Base-by-base conservation (phyloP, 2,888 invertebrate species). In the Papilio protenor region DNA sequence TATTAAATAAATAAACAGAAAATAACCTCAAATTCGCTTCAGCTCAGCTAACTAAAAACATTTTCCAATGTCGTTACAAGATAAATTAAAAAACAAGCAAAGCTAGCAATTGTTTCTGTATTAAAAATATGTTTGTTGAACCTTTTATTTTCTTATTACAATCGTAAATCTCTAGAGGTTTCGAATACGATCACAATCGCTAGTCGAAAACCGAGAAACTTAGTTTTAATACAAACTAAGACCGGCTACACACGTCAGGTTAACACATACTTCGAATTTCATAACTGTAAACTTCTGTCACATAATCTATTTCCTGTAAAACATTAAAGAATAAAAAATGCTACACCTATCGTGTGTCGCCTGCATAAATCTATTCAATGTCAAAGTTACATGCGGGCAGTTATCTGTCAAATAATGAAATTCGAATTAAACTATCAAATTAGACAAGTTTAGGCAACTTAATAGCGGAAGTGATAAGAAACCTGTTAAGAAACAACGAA, bases 391-490 rank as follows among this genome's bases (percentile, higher is more conserved):
- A 59, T 70, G 16, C 57, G 69, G 75, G 70, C n/a, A 57, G 27
- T 40, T 40, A 23, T 70, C 59, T 70, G 23, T 23, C 47, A 45
- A 23, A 18, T 10, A 16, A 66, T 6, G 8, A 16, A 33, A 55
- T 14, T 70, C 27, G 14, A 76, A 27, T 69, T 70, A 59, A 75
- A 14, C 23, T 45, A 40, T 5, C 33, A 75, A 66, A 64, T 64
- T 74, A 75, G 47, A 40, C 49, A 33, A 66, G 33, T 64, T 23
- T 6, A 49, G n/a, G 64, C 45, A 40, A 55, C 40, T 21, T 55
- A 45, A 66, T 33, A 40, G 55, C 52, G 45, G 21, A 52, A 75
- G 11, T 69, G 75, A 75, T 75, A 75, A 74, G 55, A 69, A 69
- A 75, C 75, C 55, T 23, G 75, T 69, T 45, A 47, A 11, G 45